These are phyloP conservation scores for Thamnophis sirtalis DNA, from an alignment of 2,113 vertebrate species.

Conservation along the genomic window DNA sequence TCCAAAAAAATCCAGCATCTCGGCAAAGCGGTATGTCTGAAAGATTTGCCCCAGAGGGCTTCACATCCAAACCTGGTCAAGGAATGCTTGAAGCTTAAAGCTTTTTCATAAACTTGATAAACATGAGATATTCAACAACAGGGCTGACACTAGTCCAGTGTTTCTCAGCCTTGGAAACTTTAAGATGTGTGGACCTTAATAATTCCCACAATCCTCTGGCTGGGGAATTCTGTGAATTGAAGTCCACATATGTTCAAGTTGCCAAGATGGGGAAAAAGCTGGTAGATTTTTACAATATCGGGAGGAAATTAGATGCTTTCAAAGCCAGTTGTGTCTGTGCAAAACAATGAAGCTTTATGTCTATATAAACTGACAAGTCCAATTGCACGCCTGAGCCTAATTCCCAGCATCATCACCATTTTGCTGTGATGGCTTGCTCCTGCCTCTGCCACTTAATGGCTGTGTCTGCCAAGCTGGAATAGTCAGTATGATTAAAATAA, in stretches of 20 bases:
- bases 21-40: neutral
- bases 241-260: neutral
- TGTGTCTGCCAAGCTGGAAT: conserved; percentile 61
- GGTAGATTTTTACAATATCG: conserved; percentile 60
- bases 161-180: neutral
- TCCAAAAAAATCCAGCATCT: neutral
- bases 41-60: neutral
- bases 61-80: neutral
- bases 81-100: neutral
- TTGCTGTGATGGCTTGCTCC: conserved; percentile 50
- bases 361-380: conserved; percentile 80
- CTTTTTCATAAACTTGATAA: conserved; percentile 3
- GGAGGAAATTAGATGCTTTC: conserved; percentile 60
- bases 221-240: neutral
- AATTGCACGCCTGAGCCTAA: conserved; percentile 69
- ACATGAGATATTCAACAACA: conserved; percentile 39
- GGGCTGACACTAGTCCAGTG: conserved; percentile 33
- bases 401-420: conserved; percentile 67
- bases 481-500: conserved; percentile 69
- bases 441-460: conserved; percentile 58
- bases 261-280: neutral
- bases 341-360: conserved; percentile 68
- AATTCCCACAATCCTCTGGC: neutral
- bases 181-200: neutral
- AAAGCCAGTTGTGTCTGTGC: conserved; percentile 60